Conservation (phyloP, 2,113 vertebrate genomes). For the Saimiri boliviensis region DNA sequence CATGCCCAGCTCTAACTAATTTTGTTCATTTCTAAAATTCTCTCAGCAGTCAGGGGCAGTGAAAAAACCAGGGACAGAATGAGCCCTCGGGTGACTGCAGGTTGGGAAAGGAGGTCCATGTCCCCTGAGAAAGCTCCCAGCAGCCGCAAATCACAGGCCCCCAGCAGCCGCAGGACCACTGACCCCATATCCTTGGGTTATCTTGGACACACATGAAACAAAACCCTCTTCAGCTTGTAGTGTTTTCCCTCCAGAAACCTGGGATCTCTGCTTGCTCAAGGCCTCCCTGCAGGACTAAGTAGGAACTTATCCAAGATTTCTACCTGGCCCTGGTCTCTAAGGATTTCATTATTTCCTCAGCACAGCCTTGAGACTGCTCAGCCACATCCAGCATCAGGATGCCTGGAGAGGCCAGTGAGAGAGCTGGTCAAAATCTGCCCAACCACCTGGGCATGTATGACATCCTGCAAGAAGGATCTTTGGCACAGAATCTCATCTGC, state of each 20-base stretch:
- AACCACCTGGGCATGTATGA: background rate
- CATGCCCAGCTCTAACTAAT: background rate
- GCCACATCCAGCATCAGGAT: background rate
- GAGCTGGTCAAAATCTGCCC: background rate
- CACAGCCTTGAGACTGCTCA: background rate
- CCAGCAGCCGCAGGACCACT: background rate
- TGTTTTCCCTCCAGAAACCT: background rate
- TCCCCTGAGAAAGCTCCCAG: background rate
- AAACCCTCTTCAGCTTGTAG: background rate
- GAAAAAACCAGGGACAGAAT: background rate
- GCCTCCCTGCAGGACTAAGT: background rate
- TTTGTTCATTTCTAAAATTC: background rate
- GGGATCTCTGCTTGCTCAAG: background rate
- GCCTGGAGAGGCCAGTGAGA: background rate
- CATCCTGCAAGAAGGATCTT: background rate
- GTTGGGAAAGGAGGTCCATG: background rate
- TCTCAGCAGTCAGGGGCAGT: background rate
- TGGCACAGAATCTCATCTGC: constrained; percentile 6
- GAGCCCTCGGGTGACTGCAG: background rate
- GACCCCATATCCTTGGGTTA: background rate
- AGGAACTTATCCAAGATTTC: background rate
- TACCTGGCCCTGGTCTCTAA: background rate
- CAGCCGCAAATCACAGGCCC: background rate
- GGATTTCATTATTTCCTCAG: background rate
- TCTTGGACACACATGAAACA: background rate